Conservation (phyloP, 2,113 vertebrate species). For the Python bivittatus region DNA sequence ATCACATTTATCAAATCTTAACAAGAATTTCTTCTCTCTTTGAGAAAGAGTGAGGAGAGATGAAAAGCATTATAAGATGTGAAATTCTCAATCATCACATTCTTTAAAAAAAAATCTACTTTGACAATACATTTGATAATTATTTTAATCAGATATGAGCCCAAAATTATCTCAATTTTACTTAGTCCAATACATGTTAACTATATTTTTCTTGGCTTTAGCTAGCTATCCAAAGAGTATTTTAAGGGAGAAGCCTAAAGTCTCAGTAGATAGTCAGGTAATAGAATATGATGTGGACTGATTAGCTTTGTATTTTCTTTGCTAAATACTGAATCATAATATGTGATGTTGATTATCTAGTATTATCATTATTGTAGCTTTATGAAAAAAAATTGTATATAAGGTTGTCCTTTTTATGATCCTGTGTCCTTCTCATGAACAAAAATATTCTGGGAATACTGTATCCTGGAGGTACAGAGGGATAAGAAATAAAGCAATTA, state of each 20-base stretch:
- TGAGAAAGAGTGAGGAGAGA: not conserved
- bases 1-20: not conserved
- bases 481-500: too few relatives aligned
- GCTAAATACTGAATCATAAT: not conserved
- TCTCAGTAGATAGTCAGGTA: not conserved
- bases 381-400: too few relatives aligned
- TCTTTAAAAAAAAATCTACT: not conserved
- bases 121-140: not conserved
- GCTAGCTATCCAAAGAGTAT: not conserved
- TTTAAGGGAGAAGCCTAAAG: not conserved
- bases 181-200: not conserved
- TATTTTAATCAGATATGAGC: not conserved
- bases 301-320: not conserved
- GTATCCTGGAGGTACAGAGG: too few relatives aligned
- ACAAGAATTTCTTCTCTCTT: not conserved
- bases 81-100: not conserved
- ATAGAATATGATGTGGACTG: not conserved
- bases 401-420: too few relatives aligned
- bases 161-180: not conserved
- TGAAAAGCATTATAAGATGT: not conserved
- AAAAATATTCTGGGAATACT: too few relatives aligned
- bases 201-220: not conserved
- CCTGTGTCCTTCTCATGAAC: too few relatives aligned
- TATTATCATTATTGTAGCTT: too few relatives aligned
- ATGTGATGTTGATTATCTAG: too few relatives aligned